Conservation (phyloP, 2,113 vertebrate species). For the Oryctolagus cuniculus region mOryCun1.1 NC_091453.1:113929001-113929500, state of each 20-base stretch:
- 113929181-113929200: background rate
- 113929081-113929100: background rate
- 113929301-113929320: background rate
- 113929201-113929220: background rate
- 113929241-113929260: background rate
- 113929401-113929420: background rate
- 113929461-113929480: background rate
- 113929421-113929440: background rate
- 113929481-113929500: background rate
- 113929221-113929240: conserved; percentile 11
- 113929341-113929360: background rate
- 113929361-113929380: too few relatives aligned
- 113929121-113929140: background rate
- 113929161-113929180: background rate
- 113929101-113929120: background rate
- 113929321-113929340: background rate
- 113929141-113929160: conserved; percentile 47
- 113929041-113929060: conserved; percentile 20
- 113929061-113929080: background rate
- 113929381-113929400: background rate
- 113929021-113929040: conserved; percentile 48
- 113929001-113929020: conserved; percentile 7
- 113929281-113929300: background rate
- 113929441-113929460: background rate
- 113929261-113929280: background rate